phyloP scores from a whole-genome alignment of 1,140 invertebrate genomes.

The Aphaenogaster floridana region DNA sequence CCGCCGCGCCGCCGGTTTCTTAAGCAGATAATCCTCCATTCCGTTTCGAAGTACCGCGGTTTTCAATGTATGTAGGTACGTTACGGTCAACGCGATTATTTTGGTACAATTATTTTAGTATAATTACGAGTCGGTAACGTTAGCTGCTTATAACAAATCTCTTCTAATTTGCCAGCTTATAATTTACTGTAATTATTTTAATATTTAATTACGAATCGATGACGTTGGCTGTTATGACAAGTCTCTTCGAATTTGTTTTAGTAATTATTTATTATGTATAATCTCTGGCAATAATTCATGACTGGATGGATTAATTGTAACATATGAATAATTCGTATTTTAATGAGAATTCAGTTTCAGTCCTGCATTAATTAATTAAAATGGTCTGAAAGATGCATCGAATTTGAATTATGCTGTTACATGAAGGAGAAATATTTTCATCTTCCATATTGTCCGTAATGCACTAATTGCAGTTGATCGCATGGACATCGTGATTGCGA shows the following conservation, averaged over 20 bases:
- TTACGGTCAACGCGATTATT: too few relatives aligned
- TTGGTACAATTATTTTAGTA: too few relatives aligned
- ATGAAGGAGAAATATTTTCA: not conserved
- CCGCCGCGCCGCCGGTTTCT: not conserved
- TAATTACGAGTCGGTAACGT: not conserved
- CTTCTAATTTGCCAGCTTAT: not conserved
- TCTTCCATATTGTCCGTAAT: not conserved
- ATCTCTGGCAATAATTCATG: not conserved
- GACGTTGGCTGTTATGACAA: not conserved
- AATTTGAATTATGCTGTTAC: not conserved
- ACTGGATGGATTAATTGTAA: not conserved
- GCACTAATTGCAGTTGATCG: not conserved
- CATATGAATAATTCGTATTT: not conserved
- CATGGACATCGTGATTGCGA: not conserved
- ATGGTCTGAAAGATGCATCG: too few relatives aligned
- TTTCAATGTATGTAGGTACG: too few relatives aligned
- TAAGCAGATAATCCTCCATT: not conserved
- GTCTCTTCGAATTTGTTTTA: constrained; percentile 8
- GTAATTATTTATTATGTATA: not conserved
- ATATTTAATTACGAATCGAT: not conserved
- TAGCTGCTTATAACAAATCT: not conserved
- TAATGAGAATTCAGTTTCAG: not conserved
- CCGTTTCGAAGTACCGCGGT: not conserved
- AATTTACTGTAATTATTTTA: too few relatives aligned
- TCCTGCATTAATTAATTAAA: not conserved